These are phyloP conservation scores for Tragelaphus oryx DNA, from an alignment of 2,797 vertebrate genomes.

Conservation along the genomic window DNA sequence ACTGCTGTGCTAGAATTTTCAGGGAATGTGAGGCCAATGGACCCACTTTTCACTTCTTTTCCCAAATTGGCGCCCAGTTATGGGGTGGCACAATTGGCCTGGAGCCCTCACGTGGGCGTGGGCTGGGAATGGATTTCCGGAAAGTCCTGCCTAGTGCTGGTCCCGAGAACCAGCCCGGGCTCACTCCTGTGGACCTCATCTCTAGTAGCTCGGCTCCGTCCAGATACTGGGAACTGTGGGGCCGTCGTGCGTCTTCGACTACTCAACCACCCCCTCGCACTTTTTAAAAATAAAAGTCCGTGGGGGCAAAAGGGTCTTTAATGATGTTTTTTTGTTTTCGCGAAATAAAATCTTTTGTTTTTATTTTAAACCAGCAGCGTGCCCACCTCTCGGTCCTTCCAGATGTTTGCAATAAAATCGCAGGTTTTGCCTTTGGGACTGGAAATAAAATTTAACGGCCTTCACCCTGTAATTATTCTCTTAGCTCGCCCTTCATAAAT, in stretches of 20 bases:
- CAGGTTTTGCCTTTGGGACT: conserved; percentile 86
- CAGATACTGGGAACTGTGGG: neutral
- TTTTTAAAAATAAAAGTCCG: conserved; percentile 47
- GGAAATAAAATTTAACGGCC: conserved; percentile 86
- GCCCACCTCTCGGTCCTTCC: conserved; percentile 80
- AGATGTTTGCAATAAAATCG: conserved; percentile 88
- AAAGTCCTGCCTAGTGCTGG: neutral
- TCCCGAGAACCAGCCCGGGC: neutral
- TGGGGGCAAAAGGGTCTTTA: conserved; percentile 61
- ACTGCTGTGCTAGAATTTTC: neutral
- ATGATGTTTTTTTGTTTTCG: conserved; percentile 78
- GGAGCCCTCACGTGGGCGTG: neutral
- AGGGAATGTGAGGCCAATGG: neutral
- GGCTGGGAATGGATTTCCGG: neutral
- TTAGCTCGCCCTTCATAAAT: conserved; percentile 85
- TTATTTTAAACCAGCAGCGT: conserved; percentile 80
- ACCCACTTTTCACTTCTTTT: neutral
- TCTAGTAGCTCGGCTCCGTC: neutral
- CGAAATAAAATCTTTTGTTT: conserved; percentile 80
- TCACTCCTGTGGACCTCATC: fast-evolving
- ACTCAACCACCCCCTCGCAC: neutral
- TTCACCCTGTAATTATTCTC: conserved; percentile 87
- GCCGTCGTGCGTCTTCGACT: neutral
- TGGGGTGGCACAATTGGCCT: neutral
- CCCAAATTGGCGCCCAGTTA: neutral